Evolutionary conservation across 2,797 vertebrate genomes (phyloP).

Genomic region (Gymnocypris eckloni): DNA sequence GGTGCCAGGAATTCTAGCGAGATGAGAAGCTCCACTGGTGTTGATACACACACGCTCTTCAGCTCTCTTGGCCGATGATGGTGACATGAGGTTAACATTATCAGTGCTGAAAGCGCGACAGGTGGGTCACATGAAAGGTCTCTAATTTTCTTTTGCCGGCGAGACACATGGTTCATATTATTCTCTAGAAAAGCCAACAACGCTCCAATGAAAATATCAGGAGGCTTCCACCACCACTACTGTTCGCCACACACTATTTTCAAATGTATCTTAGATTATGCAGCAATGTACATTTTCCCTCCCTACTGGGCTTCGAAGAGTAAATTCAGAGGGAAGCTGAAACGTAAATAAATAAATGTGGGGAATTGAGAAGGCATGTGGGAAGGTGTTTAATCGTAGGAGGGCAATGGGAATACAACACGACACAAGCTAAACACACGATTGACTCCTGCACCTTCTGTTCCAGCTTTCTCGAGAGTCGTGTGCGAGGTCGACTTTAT

Average conservation of each 20-base stretch:
- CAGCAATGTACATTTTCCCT: constrained; percentile 66
- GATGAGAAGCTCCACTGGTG: not conserved
- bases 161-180: constrained; percentile 91
- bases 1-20: constrained; percentile 12
- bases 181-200: constrained; percentile 87
- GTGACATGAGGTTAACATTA: constrained; percentile 82
- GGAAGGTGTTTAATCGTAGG: constrained; percentile 57
- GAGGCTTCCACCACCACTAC: constrained; percentile 64
- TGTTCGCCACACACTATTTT: constrained; percentile 69
- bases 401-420: constrained; percentile 51
- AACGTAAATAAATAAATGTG: constrained; percentile 69
- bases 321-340: constrained; percentile 60
- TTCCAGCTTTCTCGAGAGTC: constrained; percentile 44
- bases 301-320: constrained; percentile 57
- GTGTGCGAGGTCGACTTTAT: constrained; percentile 24
- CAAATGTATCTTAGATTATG: constrained; percentile 71
- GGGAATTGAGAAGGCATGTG: constrained; percentile 57
- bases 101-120: constrained; percentile 84
- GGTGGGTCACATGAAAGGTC: constrained; percentile 88
- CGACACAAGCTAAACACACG: constrained; percentile 59
- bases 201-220: constrained; percentile 71
- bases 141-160: constrained; percentile 80
- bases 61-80: constrained; percentile 74
- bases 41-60: constrained; percentile 32
- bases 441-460: constrained; percentile 33